Conservation (phyloP, 2,888 invertebrate genomes). For the Gymnocheta viridis region DNA sequence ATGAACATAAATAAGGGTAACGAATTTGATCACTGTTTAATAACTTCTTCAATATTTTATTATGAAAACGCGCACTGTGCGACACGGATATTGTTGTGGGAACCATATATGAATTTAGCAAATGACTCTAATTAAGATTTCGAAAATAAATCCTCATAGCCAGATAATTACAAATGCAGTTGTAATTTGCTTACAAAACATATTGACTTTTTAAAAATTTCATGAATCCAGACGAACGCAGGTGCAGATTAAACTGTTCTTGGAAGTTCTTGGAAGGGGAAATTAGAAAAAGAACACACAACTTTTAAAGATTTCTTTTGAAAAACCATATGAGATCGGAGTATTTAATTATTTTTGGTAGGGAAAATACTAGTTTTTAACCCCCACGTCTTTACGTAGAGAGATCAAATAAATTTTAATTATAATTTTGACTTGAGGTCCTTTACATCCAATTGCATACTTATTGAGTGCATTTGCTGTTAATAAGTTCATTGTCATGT, state of each 20-base stretch:
- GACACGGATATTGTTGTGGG: not conserved
- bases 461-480: not conserved
- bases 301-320: no score
- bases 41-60: no score
- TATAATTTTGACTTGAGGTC: conserved; percentile 10
- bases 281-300: no score
- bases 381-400: no score
- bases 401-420: not conserved
- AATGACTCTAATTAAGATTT: conserved; percentile 35
- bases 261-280: no score
- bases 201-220: conserved; percentile 24
- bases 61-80: not conserved
- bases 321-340: no score
- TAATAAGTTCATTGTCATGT: conserved; percentile 49
- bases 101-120: no score
- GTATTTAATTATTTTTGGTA: no score
- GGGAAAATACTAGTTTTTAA: no score
- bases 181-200: not conserved
- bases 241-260: no score
- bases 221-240: not conserved
- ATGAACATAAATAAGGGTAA: no score
- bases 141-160: not conserved
- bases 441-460: not conserved
- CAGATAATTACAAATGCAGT: conserved; percentile 28
- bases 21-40: no score